These are phyloP conservation scores for Choristoneura fumiferana DNA, from an alignment of 1,140 invertebrate genomes.

Conservation along the genomic window DNA sequence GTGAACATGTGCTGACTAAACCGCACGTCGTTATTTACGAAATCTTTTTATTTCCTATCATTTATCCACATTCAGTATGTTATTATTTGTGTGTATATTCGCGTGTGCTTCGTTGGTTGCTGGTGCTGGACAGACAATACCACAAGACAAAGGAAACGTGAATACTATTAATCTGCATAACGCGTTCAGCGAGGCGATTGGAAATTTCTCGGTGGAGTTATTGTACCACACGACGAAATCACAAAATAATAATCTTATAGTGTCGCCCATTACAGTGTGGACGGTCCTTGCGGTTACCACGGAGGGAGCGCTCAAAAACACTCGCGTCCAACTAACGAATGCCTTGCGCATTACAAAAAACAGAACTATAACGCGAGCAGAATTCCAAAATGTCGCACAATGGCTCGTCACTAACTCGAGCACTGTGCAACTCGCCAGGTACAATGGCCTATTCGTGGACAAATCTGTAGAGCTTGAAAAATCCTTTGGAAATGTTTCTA, in stretches of 20 bases:
- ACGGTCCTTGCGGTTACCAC: constrained; percentile 70
- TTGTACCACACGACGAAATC: constrained; percentile 48
- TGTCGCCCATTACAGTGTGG: constrained; percentile 78
- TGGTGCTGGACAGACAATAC: neutral
- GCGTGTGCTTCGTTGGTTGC: constrained; percentile 4
- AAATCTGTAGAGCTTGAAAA: constrained; percentile 30
- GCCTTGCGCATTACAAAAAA: constrained; percentile 51
- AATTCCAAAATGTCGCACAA: constrained; percentile 54
- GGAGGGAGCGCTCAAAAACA: constrained; percentile 70
- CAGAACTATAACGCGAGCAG: constrained; percentile 39
- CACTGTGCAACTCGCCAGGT: constrained; percentile 53
- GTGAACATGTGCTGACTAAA: too few relatives aligned
- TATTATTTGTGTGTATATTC: constrained; percentile 2
- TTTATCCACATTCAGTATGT: neutral
- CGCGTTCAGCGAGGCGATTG: constrained; percentile 55
- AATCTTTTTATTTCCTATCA: too few relatives aligned
- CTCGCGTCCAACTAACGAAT: constrained; percentile 54
- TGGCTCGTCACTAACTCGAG: constrained; percentile 63
- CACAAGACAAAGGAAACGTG: neutral
- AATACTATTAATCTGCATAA: constrained; percentile 31
- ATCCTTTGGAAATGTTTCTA: constrained; percentile 57
- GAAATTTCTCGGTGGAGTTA: constrained; percentile 67
- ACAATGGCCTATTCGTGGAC: constrained; percentile 61
- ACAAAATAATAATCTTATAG: constrained; percentile 48
- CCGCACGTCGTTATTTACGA: too few relatives aligned